Evolutionary conservation across 2,113 vertebrate genomes (phyloP).

Genomic region (Datnioides undecimradiatus): DNA sequence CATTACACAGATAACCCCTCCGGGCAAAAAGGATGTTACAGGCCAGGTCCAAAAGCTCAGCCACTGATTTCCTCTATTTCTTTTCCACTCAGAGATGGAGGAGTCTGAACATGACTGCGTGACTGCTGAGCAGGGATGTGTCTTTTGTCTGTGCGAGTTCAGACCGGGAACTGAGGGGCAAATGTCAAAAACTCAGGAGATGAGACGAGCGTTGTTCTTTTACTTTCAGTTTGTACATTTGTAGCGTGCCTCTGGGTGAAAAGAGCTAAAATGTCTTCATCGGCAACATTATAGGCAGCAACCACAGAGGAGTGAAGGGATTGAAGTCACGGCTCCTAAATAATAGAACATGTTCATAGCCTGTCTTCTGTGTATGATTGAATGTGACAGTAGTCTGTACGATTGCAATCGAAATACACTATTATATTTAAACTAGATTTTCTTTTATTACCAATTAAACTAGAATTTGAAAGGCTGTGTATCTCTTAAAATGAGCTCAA

Average conservation of each 20-base stretch:
- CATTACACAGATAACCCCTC: conserved; percentile 81
- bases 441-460: background rate
- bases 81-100: conserved; percentile 15
- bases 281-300: background rate
- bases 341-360: background rate
- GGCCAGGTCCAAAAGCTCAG: conserved; percentile 55
- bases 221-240: conserved; percentile 1
- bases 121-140: conserved; percentile 37
- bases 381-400: background rate
- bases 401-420: background rate
- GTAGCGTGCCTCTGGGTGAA: background rate
- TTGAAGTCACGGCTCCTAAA: conserved; percentile 21
- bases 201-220: conserved; percentile 10
- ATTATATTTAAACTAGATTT: background rate
- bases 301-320: conserved; percentile 7
- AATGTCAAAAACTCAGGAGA: conserved; percentile 31
- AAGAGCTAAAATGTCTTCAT: conserved; percentile 14
- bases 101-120: conserved; percentile 32
- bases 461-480: background rate
- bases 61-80: conserved; percentile 56
- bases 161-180: conserved; percentile 28
- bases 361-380: background rate
- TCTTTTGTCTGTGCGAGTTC: conserved; percentile 47
- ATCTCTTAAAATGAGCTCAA: background rate
- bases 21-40: conserved; percentile 46